Evolutionary conservation across 2,888 invertebrate genomes (phyloP), one percentile per base, ranked within the genome.

Genomic region (Pammene aurita): DNA sequence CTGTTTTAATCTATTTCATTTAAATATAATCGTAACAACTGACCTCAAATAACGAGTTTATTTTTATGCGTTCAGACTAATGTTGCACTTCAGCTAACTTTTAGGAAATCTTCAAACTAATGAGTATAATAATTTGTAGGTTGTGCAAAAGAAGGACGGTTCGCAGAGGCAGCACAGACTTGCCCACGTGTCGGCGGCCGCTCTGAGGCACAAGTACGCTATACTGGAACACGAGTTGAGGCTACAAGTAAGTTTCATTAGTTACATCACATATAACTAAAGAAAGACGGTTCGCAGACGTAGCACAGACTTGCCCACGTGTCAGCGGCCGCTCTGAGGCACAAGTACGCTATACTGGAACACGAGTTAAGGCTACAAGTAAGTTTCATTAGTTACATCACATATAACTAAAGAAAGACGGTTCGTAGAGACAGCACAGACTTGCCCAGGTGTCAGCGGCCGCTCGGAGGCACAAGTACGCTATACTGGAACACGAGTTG

Each of bases 141-240:
- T 92, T 79, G 92, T 92, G 71, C 92, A 92, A 73, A 89, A 86
- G 72, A 90, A 85, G 74, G 91, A 90, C 44, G 86, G 85, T 0
- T 74, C 78, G 5, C 86, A 88, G 11, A 81, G 87, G 1, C 87
- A 85, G 38, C 89, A 89, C 58, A 79, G 91, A n/a, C 72, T 90
- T 38, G 82, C 87, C 0, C 90, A 90, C 74, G 89, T 92, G 7
- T 88, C 92, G 0, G 85, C 92, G 0, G 89, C 92, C 0, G 89
- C 92, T 0, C 72, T 93, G 64, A 82, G 93, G 35, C 93, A 93
- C 73, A 93, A 93, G 77, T 93, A 92, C 72, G 93, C 93, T 1
- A 87, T 93, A 61, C 75, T 93, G 78, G 93, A 93, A 72, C 93
- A 93, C 63, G 93, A 93, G 72, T 73, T 93, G 38, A 80, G 92